phyloP scores from a whole-genome alignment of 2,888 invertebrate species.

The Ophion slaviceki region DNA sequence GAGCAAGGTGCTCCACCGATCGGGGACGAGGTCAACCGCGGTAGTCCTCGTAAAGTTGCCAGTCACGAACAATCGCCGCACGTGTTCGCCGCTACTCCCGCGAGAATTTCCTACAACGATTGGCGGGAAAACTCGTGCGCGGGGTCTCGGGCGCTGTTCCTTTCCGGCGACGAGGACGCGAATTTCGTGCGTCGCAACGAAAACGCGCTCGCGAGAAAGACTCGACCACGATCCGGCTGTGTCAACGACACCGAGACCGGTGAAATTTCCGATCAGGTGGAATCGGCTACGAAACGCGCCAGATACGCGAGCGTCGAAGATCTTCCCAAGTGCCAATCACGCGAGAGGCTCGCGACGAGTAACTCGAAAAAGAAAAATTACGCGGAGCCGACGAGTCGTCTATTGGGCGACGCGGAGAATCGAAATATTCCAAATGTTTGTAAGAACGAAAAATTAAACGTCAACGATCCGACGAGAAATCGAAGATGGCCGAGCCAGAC shows the following conservation, averaged over 20 bases:
- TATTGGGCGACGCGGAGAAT: constrained; percentile 26
- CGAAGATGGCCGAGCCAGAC: not conserved
- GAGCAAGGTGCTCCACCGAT: constrained; percentile 25
- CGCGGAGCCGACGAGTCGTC: constrained; percentile 14
- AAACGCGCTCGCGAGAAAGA: not conserved
- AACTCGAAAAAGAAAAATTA: constrained; percentile 13
- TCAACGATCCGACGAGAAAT: constrained; percentile 6
- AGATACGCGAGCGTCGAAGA: not conserved
- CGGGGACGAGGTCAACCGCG: not conserved
- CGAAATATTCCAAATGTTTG: not conserved
- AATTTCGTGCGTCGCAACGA: not conserved
- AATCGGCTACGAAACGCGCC: constrained; percentile 6
- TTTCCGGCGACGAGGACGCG: constrained; percentile 16
- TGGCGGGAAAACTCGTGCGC: constrained; percentile 20
- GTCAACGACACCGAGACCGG: not conserved
- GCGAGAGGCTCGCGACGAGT: not conserved
- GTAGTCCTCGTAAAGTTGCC: constrained; percentile 8
- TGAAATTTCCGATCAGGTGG: constrained; percentile 2
- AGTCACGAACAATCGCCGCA: constrained; percentile 9
- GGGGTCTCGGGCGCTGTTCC: not conserved
- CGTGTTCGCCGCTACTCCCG: not conserved
- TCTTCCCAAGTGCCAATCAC: not conserved
- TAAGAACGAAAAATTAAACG: constrained; percentile 13
- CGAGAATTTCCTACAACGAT: constrained; percentile 28
- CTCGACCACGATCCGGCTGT: not conserved